Conservation (phyloP, 2,113 vertebrate genomes). For the Gavia stellata region DNA sequence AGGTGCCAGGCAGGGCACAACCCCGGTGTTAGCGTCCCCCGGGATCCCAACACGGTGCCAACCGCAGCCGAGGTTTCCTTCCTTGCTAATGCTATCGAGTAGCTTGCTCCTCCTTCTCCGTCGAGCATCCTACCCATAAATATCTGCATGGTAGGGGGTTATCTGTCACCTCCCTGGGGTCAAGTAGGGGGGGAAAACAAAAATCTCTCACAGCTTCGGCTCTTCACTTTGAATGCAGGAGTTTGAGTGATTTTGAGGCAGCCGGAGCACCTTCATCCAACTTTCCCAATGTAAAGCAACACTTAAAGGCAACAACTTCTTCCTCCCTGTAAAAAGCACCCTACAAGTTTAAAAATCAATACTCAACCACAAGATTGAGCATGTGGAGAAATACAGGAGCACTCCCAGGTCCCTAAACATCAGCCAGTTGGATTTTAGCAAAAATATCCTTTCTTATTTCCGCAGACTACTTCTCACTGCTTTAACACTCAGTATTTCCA, state of each 20-base stretch:
- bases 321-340: not conserved
- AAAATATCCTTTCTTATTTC: not conserved
- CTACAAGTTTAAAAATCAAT: not conserved
- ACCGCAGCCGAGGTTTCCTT: not conserved
- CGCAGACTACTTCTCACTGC: not conserved
- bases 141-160: not conserved
- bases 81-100: not conserved
- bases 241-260: not conserved
- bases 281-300: not conserved
- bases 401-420: not conserved
- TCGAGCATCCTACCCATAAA: not conserved
- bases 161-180: not conserved
- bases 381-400: not conserved
- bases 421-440: not conserved
- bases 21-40: rapidly evolving
- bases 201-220: not conserved
- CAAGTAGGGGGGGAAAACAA: not conserved
- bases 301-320: not conserved
- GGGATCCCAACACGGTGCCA: not conserved
- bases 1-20: not conserved
- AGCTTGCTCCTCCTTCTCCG: not conserved
- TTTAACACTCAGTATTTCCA: not conserved
- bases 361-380: not conserved
- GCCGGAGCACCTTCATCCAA: not conserved
- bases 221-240: not conserved